These are phyloP conservation scores for Grammomys surdaster DNA, from an alignment of 2,113 vertebrate species.

Conservation along the genomic window DNA sequence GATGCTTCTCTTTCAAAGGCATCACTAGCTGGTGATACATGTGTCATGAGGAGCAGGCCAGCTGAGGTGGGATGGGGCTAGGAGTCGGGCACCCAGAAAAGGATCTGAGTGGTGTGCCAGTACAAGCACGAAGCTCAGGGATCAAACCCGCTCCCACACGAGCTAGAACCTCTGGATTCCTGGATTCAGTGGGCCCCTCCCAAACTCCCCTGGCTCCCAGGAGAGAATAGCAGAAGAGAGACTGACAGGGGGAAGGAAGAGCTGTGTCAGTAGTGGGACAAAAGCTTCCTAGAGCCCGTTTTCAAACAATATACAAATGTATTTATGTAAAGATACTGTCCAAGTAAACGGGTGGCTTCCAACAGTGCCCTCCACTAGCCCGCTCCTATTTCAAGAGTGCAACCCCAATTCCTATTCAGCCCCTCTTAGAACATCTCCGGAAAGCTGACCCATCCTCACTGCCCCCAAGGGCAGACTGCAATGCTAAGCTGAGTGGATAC, in stretches of 20 bases:
- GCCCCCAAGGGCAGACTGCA: background rate
- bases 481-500: background rate
- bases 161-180: background rate
- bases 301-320: background rate
- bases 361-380: rapidly evolving
- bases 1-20: background rate
- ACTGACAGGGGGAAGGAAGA: background rate
- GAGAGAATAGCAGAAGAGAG: background rate
- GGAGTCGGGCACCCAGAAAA: too few species aligned
- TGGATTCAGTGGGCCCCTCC: background rate
- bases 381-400: background rate
- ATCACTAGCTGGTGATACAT: background rate
- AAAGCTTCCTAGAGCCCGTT: background rate
- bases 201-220: background rate
- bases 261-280: background rate
- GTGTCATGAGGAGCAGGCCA: too few species aligned
- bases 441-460: too few species aligned
- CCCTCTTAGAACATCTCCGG: background rate
- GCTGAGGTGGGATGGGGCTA: background rate
- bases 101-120: background rate
- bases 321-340: background rate
- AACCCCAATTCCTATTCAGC: background rate
- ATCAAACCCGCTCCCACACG: background rate
- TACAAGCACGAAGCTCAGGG: background rate
- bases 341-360: background rate